Evolutionary conservation across 2,888 invertebrate genomes (phyloP).

Genomic region (Drosophila testacea): DNA sequence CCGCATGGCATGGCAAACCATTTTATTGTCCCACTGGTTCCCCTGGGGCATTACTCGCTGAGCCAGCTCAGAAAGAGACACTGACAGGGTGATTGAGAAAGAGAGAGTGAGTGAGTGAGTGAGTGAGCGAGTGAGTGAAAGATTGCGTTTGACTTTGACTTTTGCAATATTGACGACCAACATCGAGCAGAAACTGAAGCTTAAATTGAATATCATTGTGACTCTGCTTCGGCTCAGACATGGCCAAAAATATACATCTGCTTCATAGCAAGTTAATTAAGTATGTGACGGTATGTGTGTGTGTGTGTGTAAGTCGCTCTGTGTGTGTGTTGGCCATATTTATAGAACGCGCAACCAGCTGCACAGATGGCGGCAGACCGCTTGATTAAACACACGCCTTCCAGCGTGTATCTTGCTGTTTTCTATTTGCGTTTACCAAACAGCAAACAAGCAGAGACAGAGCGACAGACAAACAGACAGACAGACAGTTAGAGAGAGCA

Average conservation of each 20-base stretch:
- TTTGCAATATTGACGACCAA: constrained; percentile 39
- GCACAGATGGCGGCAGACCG: constrained; percentile 42
- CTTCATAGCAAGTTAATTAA: constrained; percentile 49
- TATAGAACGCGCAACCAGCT: constrained; percentile 37
- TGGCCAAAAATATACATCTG: constrained; percentile 42
- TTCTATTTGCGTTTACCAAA: constrained; percentile 26
- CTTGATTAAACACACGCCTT: constrained; percentile 61
- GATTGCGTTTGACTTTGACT: constrained; percentile 48
- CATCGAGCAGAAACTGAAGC: constrained; percentile 20
- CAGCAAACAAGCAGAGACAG: not conserved
- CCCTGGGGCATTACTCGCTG: constrained; percentile 53
- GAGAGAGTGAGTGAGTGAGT: not conserved
- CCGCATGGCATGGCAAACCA: constrained; percentile 31
- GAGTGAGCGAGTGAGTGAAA: not conserved
- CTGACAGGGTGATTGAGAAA: not conserved
- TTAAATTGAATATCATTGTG: constrained; percentile 55
- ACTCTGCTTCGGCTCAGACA: constrained; percentile 6
- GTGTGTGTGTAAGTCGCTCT: constrained; percentile 7
- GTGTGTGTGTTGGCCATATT: constrained; percentile 22
- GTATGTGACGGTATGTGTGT: constrained; percentile 15
- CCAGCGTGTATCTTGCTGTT: constrained; percentile 37
- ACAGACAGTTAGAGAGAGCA: not conserved
- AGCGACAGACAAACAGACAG: not conserved
- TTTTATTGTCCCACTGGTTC: constrained; percentile 54
- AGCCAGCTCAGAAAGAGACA: constrained; percentile 42